Evolutionary conservation across 1,140 invertebrate genomes (phyloP), one percentile per base, ranked within the genome.

Genomic region (Drosophila pallidifrons): DNA sequence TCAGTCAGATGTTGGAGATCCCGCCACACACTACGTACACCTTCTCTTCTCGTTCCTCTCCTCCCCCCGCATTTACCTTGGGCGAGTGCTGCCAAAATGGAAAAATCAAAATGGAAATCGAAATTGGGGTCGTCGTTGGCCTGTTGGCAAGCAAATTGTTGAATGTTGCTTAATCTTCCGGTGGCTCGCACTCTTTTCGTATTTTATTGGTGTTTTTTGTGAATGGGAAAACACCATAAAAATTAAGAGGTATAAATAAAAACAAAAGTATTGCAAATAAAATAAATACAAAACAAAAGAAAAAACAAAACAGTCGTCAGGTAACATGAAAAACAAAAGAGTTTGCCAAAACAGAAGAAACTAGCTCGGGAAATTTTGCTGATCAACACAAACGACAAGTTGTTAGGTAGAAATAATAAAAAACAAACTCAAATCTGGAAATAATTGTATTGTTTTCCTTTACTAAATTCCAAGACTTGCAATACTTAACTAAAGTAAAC

Each of bases 161-260:
- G 75, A 79, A 79, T 79, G 76, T 83, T 83, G 81, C 81, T 76
- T 77, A 83, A 83, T 83, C 81, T 83, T 83, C 81, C 81, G 81
- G 81, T 83, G 72, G 79, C 66, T 25, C 78, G 61, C 80, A 79
- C 75, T 68, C 58, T 69, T 75, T 75, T 63, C 58, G 25, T 46
- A 47, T 38, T 47, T 35, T 58, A 57, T 38, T 35, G 15, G 5
- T 52, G 11, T 58, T 81, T 47, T 82, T 82, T 47, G 67, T 83
- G 81, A 83, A 83, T 83, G 81, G 38, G 55, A 83, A 79, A 83
- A 79, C 75, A 60, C 57, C 79, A 71, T 75, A 71, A 82, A 75
- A 79, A 49, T 58, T 52, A 49, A 67, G 45, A 35, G 41, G 49
- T 43, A 71, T 49, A 71, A 63, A 75, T 64, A 41, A 75, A 79